phyloP scores from a whole-genome alignment of 2,888 invertebrate genomes.

The Elmis aenea region DNA sequence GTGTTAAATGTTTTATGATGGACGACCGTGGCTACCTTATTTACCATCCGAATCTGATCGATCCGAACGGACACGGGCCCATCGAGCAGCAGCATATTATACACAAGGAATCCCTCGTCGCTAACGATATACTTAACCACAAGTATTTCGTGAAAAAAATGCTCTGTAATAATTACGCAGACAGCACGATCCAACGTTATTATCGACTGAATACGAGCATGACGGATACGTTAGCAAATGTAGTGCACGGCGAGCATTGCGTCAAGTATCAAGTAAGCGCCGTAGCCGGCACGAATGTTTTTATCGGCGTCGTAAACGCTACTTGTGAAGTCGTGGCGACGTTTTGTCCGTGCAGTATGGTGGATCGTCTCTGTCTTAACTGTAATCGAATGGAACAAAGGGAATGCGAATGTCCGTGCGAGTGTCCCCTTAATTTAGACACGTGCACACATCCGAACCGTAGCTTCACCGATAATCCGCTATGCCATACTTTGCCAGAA shows the following conservation, averaged over 20 bases:
- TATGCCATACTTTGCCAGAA: slow-evolving; percentile 36
- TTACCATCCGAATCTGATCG: slow-evolving; percentile 77
- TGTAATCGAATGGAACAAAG: slow-evolving; percentile 92
- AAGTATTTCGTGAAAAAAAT: slow-evolving; percentile 77
- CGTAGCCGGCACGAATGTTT: slow-evolving; percentile 81
- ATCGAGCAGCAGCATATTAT: slow-evolving; percentile 85
- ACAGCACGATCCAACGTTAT: slow-evolving; percentile 76
- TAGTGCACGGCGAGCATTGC: slow-evolving; percentile 82
- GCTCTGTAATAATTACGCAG: slow-evolving; percentile 78
- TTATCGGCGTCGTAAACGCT: slow-evolving; percentile 82
- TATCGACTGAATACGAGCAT: slow-evolving; percentile 80
- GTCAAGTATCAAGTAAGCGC: slow-evolving; percentile 79
- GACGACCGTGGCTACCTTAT: slow-evolving; percentile 86
- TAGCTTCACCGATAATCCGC: slow-evolving; percentile 34
- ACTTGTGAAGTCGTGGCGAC: slow-evolving; percentile 75
- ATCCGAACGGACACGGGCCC: slow-evolving; percentile 59
- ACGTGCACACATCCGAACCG: slow-evolving; percentile 36
- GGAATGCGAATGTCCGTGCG: slow-evolving; percentile 93
- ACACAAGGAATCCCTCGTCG: slow-evolving; percentile 83
- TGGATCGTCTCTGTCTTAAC: slow-evolving; percentile 81
- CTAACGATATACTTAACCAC: slow-evolving; percentile 85
- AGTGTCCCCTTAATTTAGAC: slow-evolving; percentile 58
- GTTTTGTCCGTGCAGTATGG: slow-evolving; percentile 91
- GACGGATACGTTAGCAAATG: slow-evolving; percentile 70
- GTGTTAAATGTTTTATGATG: slow-evolving; percentile 81